A percentile compares a stretch with the other conserved stretches of the same genome.
Conservation (phyloP, 2,113 vertebrate genomes). For the Cinclus cinclus region DNA sequence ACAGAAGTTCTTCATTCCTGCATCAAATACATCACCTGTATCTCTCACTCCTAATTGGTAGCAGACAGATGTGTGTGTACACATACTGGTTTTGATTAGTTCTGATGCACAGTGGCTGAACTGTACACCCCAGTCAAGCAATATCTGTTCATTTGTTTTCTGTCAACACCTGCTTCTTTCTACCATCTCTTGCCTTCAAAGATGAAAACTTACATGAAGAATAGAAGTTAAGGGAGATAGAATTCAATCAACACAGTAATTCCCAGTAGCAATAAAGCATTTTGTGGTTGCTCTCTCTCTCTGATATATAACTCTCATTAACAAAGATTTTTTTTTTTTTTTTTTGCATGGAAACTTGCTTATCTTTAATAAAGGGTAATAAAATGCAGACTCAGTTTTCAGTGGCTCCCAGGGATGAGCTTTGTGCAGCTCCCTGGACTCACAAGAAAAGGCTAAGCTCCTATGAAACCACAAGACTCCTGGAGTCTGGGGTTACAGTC, state of each 20-base stretch:
- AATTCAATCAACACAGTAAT: constrained; percentile 6
- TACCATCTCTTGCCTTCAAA: background rate
- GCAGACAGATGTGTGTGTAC: background rate
- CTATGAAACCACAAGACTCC: background rate
- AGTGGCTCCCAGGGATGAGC: background rate
- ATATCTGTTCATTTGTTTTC: background rate
- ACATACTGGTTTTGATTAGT: background rate
- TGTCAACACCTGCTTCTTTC: constrained; percentile 8
- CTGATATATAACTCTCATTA: background rate
- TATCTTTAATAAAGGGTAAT: background rate
- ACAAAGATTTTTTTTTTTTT: background rate
- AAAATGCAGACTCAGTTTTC: background rate
- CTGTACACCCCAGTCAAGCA: background rate
- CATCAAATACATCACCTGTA: background rate
- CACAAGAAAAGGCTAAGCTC: background rate
- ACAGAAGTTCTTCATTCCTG: background rate
- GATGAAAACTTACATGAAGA: background rate
- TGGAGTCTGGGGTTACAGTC: background rate
- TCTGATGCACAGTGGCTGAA: background rate
- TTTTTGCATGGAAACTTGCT: background rate
- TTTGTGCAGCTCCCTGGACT: background rate
- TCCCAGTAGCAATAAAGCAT: background rate
- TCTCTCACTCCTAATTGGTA: background rate
- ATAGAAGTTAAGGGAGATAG: background rate
- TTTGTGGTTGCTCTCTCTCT: background rate